Percentiles rank a stretch among this genome's conserved stretches.
Conservation (phyloP, 2,797 vertebrate species). For the Typhlichthys eigenmanni region DNA sequence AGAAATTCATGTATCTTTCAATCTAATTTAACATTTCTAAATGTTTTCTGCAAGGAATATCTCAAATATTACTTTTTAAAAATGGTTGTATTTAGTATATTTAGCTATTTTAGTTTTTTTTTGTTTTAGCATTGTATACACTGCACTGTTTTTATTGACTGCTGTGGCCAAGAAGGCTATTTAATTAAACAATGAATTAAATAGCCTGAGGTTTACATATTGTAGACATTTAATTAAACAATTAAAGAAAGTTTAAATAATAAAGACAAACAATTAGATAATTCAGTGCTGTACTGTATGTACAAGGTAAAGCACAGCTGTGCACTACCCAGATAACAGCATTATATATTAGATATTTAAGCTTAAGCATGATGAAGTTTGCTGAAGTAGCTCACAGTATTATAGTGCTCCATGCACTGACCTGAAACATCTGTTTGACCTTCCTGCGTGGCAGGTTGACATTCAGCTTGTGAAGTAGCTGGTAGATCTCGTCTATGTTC, state of each 20-base stretch:
- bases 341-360: not conserved
- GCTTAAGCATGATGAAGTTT: not conserved
- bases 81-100: not conserved
- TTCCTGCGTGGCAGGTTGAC: constrained; percentile 95
- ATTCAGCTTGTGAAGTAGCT: constrained; percentile 95
- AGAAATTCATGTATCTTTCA: constrained; percentile 20
- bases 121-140: not conserved
- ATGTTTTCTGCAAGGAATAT: no score
- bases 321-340: not conserved
- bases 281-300: no score
- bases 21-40: constrained; percentile 20
- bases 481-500: constrained; percentile 97
- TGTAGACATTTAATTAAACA: no score
- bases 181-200: no score
- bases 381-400: not conserved
- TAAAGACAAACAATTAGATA: no score
- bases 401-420: constrained; percentile 53
- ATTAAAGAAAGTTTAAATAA: no score
- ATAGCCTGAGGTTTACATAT: no score
- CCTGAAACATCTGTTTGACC: constrained; percentile 99
- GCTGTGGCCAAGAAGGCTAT: no score
- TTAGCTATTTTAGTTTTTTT: no score
- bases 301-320: no score
- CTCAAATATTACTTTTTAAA: not conserved
- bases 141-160: no score